Evolutionary conservation across 1,140 invertebrate species (phyloP).

Genomic region (Galleria mellonella): DNA sequence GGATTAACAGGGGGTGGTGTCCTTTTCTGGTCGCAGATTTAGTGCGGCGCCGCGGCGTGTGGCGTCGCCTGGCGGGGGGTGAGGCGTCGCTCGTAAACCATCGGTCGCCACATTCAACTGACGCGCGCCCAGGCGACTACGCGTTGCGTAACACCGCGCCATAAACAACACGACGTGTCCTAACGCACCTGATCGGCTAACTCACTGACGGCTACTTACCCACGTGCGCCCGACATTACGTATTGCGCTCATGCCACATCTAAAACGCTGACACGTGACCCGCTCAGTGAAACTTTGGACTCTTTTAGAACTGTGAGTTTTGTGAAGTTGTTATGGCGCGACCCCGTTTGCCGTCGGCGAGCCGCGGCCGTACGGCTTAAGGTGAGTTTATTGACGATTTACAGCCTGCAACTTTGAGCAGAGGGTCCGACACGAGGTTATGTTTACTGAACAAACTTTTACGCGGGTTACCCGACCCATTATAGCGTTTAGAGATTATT

Average conservation of each 20-base stretch:
- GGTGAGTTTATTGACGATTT: conserved; percentile 71
- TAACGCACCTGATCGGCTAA: conserved; percentile 38
- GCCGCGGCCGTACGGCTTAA: conserved; percentile 62
- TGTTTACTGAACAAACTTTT: conserved; percentile 55
- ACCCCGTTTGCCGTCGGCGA: conserved; percentile 59
- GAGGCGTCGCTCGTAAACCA: conserved; percentile 71
- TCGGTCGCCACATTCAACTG: conserved; percentile 73
- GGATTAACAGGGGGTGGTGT: conserved; percentile 64
- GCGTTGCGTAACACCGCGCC: conserved; percentile 69
- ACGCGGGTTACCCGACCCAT: conserved; percentile 22
- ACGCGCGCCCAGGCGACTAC: conserved; percentile 70
- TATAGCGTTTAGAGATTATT: conserved; percentile 21
- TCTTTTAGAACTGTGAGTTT: conserved; percentile 51
- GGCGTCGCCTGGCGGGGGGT: conserved; percentile 56
- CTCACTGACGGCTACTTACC: conserved; percentile 21
- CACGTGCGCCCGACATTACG: conserved; percentile 62
- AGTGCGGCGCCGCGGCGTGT: conserved; percentile 69
- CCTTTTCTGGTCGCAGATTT: conserved; percentile 68
- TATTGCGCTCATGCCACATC: conserved; percentile 63
- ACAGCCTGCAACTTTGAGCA: conserved; percentile 47
- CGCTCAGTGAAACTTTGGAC: conserved; percentile 57
- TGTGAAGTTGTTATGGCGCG: conserved; percentile 66
- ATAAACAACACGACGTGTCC: conserved; percentile 65
- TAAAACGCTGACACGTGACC: conserved; percentile 68
- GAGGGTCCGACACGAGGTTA: conserved; percentile 41